These are phyloP conservation scores for Cheilosia impressa DNA, from an alignment of 2,888 invertebrate species.

Conservation along the genomic window DNA sequence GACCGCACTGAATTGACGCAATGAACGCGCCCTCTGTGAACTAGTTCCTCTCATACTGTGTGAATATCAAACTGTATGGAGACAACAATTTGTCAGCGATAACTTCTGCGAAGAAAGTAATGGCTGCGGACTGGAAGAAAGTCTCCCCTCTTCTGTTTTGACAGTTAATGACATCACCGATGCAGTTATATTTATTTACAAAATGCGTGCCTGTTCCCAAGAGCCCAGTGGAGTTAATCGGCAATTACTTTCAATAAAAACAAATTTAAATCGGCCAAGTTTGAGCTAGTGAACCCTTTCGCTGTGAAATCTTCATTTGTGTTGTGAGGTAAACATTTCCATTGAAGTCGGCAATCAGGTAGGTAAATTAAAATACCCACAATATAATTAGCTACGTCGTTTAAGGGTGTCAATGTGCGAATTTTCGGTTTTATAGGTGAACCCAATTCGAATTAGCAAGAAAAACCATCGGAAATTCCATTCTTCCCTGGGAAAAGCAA, in stretches of 20 bases:
- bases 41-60: not conserved
- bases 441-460: slow-evolving; percentile 28
- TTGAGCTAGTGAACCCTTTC: too few relatives aligned
- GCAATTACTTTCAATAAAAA: too few relatives aligned
- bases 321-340: too few relatives aligned
- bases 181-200: slow-evolving; percentile 2
- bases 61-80: not conserved
- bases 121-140: not conserved
- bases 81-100: too few relatives aligned
- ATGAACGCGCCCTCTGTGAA: not conserved
- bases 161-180: not conserved
- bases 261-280: too few relatives aligned
- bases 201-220: not conserved
- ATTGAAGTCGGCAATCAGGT: too few relatives aligned
- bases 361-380: too few relatives aligned
- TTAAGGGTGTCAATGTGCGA: too few relatives aligned
- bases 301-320: too few relatives aligned
- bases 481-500: slow-evolving; percentile 37
- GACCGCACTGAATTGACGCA: not conserved
- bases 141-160: not conserved
- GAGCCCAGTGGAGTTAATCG: not conserved
- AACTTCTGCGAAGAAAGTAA: too few relatives aligned
- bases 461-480: slow-evolving; percentile 62
- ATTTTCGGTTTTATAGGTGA: slow-evolving; percentile 5
- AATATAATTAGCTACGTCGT: too few relatives aligned